A percentile compares a stretch with the other conserved stretches of the same genome.
phyloP scores from a whole-genome alignment of 2,888 invertebrate species.

The Himalopsyche japonica region DNA sequence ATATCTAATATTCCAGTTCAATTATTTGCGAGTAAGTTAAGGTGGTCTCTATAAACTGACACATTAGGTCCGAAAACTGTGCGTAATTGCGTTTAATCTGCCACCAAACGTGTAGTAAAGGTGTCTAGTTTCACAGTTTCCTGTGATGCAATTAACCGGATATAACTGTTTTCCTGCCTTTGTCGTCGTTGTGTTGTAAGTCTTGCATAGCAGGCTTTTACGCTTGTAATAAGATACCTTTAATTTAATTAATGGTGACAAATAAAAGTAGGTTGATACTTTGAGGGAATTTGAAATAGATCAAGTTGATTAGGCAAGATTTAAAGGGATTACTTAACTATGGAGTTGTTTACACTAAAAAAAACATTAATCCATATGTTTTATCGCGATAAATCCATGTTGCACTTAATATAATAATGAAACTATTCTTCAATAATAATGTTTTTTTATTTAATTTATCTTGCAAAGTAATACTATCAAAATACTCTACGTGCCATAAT shows the following conservation, averaged over 20 bases:
- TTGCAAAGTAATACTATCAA: too few relatives aligned
- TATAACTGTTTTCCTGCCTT: background rate
- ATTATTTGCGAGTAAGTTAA: background rate
- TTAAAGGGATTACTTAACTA: background rate
- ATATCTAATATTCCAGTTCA: too few relatives aligned
- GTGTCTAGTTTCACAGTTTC: background rate
- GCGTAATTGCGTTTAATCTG: background rate
- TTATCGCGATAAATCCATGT: background rate
- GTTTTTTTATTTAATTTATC: too few relatives aligned
- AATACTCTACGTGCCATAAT: too few relatives aligned
- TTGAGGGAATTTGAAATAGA: background rate
- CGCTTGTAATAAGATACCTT: background rate
- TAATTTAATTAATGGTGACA: background rate
- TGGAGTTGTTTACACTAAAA: background rate
- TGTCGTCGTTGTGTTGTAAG: background rate
- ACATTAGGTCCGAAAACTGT: background rate
- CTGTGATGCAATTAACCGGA: background rate
- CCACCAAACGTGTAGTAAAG: background rate
- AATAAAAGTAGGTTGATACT: background rate
- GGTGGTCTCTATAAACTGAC: background rate
- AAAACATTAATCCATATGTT: background rate
- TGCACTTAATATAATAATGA: background rate
- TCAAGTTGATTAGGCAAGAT: background rate
- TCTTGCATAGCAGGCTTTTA: background rate
- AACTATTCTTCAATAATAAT: too few relatives aligned